Base-by-base conservation (phyloP, 2,888 invertebrate species). In the Glyphotaelius pellucidus region DNA sequence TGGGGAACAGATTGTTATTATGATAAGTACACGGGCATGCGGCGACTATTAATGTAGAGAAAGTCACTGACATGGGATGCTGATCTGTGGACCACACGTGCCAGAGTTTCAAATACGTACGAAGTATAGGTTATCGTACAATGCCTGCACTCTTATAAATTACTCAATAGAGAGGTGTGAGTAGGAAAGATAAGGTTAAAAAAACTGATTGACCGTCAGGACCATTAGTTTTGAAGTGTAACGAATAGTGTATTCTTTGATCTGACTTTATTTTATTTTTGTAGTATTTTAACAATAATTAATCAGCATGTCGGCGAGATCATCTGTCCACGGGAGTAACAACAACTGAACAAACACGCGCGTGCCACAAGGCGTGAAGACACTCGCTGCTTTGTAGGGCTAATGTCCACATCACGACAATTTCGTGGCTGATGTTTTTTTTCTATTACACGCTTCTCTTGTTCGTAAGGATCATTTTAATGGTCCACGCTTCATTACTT, bases 321-420 rank as follows among this genome's bases (percentile, higher is more conserved):
- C 90, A 90, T 19, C 67, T 32, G 52, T 83, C 52, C n/a, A 31
- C 90, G 81, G 84, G 67, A 67, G 67, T 35, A 80, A 25, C 67
- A 67, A 25, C 67, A 67, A 85, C 42, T 91, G 91, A 87, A 91
- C 80, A 91, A 91, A 80, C 87, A 88, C 15, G 88, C 87, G 81
- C 91, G 91, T 88, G 88, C 91, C n/a, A 80, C 87, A n/a, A 38
- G 30, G 81, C 91, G 80, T 91, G 91, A 90, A 81, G 38, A 84
- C 38, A 84, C 38, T 38, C 38, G 47, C 87, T 67, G 87, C 67
- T 87, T 4, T 35, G 83, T 12, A 52, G 87, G 86, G 47, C 87
- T 90, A 90, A 90, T 90, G 52, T 90, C 90, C 30, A 81, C 90
- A 90, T 90, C 90, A 90, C 90, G 90, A 90, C 80, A 35, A 79